Evolutionary conservation across 1,140 invertebrate genomes (phyloP), one percentile per base, ranked within the genome.

Genomic region (Apis florea): DNA sequence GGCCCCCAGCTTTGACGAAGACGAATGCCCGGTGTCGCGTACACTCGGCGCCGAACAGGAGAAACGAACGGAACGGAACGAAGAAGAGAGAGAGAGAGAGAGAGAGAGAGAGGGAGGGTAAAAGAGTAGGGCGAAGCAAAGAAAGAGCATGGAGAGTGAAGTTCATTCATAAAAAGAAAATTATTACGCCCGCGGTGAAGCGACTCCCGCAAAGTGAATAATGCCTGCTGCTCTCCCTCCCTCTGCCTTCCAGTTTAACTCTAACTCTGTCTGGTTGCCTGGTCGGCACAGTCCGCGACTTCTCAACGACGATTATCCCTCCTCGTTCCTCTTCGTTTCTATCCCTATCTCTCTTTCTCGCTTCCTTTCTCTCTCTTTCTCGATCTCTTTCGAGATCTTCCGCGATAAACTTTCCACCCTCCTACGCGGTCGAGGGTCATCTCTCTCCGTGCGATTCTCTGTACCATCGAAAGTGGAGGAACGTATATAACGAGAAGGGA

Each of bases 101-200:
- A 59, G 10, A 26, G 26, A 61, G 59, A 54, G 66, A 69, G 51
- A 24, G 26, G 58, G 59, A 69, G 40, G 58, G 15, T 0, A 47
- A 61, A 21, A 61, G 49, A 67, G 66, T 51, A 4, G 40, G 47
- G 17, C 19, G 17, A 15, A 31, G 4, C 26, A 53, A 56, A 49
- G 58, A 74, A 40, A 70, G 49, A 66, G 31, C 31, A 66, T n/a
- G 31, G 31, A 74, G 58, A 77, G 70, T 49, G 54, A 86, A 86
- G 86, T 88, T 88, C 86, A 88, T 88, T 88, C 85, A 88, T 88
- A 88, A 88, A 88, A 88, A 85, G 85, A 82, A 87, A 88, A 88
- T 88, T 88, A 88, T 88, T 87, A 88, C 83, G 72, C 56, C 79
- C 61, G 76, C 68, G 66, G 54, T 82, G 86, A 64, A 82, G 77